Base-by-base conservation (phyloP, 2,113 vertebrate species). In the Andinoacara biseriatus region DNA sequence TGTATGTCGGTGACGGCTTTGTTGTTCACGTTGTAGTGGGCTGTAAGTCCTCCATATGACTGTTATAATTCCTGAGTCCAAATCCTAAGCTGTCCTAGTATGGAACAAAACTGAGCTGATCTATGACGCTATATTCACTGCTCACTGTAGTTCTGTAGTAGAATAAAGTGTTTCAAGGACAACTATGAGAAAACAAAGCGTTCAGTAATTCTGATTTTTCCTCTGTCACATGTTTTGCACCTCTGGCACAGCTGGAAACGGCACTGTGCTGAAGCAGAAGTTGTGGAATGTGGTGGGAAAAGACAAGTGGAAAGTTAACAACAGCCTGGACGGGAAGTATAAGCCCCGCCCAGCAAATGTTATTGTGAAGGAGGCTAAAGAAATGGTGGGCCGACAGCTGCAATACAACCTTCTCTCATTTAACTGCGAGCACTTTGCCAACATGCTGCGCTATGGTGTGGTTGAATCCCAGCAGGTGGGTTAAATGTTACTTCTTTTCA, bases 21-120 rank as follows among this genome's bases (percentile, higher is more conserved):
- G 92, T 97, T 24, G 86, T 98, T 83, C 97, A 98, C 81, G 65
- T 99, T 79, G 94, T 96, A 0, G 95, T 97, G 46, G 92, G 94
- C 33, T 86, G 95, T 96, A 61, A 94, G 95, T 95, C 7, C 22
- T 14, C 46, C 15, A 61, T 17, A 52, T 9, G 17, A 11, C 46
- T n/a, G 6, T 8, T 13, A 22, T 3, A 1, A 15, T 31, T 15
- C 29, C n/a, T 17, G 2, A 6, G 10, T 15, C 9, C 33, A 56
- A 9, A 83, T 20, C 14, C 33, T 31, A 52, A 43, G 5, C 5
- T 69, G 57, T 33, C n/a, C 20, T 1, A 52, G 49, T 52, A 6
- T 52, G 49, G 17, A 60, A 59, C 43, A 83, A 29, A 72, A 22
- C 4, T 22, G 61, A 65, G 11, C 26, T 5, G 20, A 26, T 69